Base-by-base conservation (phyloP, 53 echinoderm and acorn worm species). In the Crossaster papposus region DNA sequence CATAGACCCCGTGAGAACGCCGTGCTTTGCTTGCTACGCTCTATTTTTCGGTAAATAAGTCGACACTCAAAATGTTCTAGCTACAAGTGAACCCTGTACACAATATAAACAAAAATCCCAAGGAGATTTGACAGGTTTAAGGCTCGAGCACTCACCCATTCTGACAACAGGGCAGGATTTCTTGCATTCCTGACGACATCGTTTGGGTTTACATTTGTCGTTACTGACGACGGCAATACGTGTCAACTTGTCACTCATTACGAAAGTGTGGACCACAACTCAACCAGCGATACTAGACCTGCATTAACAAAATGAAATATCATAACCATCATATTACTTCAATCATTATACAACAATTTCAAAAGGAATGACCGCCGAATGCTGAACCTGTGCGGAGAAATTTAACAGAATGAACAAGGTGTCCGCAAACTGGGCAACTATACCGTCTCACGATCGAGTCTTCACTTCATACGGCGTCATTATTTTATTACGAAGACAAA, bases 161-260 rank as follows among this genome's bases (percentile, higher is more conserved):
- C 94, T 92, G 20, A 98, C 98, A 32, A 98, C 98, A 1, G 98
- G 98, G 81, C 98, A 98, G 33, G 98, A 98, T 80, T 95, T 98
- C 78, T 93, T 93, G 92, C 98, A 98, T 35, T 98, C 98, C 29
- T 96, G 94, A 22, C 96, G 82, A 83, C 98, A 98, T 96, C 96
- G 77, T 83, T 98, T 98, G 37, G 98, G 98, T 80, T 98, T 98
- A 86, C 98, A 96, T 54, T 96, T 98, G 93, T 98, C 98, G 82
- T 74, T 91, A 87, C 93, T 98, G 93, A 98, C 98, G 64, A 98
- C 94, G 38, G 98, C 98, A 81, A 98, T 98, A 68, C 98, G 91
- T 31, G 93, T 94, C 65, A 94, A 81, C 68, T 98, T 98, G 54
- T 94, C 96, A 14, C 77, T 91, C 92, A 91, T 94, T 78, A 28